Evolutionary conservation across 2,797 vertebrate genomes (phyloP), one percentile per base, ranked within the genome.

Genomic region (Sarcophilus harrisii): DNA sequence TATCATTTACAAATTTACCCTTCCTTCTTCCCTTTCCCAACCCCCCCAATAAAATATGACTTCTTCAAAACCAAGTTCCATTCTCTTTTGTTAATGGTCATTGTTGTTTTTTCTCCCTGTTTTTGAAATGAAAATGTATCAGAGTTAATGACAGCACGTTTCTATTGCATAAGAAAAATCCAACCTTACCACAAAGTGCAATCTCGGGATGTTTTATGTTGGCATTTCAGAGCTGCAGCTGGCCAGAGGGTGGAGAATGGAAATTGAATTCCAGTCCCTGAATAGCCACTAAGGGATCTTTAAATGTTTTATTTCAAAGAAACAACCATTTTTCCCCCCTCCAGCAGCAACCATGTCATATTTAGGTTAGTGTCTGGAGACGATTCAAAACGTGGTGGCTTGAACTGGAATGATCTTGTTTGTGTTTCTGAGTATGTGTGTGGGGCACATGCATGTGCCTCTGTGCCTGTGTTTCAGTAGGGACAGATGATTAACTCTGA

Each of bases 1-100:
- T 81, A 95, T 98, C 92, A 73, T 97, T 90, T 94, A 2, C 95
- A 97, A 98, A 98, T 66, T 90, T 97, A 94, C 94, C 54, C 9
- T 81, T 45, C 38, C 66, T 18, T 81, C 38, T 10, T 38, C 29
- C 73, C 3, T 24, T 38, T 49, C 73, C 21, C n/a, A 73, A 24
- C 66, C n/a, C 21, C n/a, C 38, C 73, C 21, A 54, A 94, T 96
- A 96, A 98, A 98, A 98, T 99, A 94, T 54, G 87, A 30, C 49
- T 94, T n/a, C 94, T 98, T 96, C 30, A 97, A 97, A 98, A 93
- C 81, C 59, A 90, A 52, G 90, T 27, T 97, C 95, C 97, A 21
- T 95, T 98, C 96, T 98, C 10, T 94, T 94, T 97, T 93, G 73
- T 94, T 96, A 93, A 94, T 21, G 57, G 57, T 30, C 94, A 94